Evolutionary conservation across 2,888 invertebrate species (phyloP).

Genomic region (Lysandra coridon): DNA sequence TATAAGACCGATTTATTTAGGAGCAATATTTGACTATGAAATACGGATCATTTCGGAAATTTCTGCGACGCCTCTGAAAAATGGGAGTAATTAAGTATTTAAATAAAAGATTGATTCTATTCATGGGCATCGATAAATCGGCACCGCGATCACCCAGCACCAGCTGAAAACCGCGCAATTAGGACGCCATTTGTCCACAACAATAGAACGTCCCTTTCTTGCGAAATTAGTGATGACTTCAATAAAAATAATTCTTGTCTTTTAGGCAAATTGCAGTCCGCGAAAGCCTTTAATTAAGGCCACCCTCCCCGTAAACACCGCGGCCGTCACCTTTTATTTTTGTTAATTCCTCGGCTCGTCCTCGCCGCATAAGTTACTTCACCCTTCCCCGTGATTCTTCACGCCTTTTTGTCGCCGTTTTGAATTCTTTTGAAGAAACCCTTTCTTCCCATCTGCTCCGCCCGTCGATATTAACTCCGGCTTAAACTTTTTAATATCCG

Average conservation of each 20-base stretch:
- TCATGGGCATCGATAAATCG: conserved; percentile 53
- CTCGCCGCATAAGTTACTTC: conserved; percentile 80
- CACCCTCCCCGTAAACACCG: conserved; percentile 75
- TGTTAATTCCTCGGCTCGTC: conserved; percentile 77
- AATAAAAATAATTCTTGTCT: conserved; percentile 82
- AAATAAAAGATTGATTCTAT: conserved; percentile 38
- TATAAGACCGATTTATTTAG: too few relatives aligned
- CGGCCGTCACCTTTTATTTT: conserved; percentile 80
- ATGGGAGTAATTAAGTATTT: conserved; percentile 18
- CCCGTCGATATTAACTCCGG: conserved; percentile 81
- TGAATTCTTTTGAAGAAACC: conserved; percentile 78
- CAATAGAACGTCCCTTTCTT: conserved; percentile 68
- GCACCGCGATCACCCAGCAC: conserved; percentile 51
- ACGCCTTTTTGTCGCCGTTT: conserved; percentile 80
- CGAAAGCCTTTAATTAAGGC: conserved; percentile 79
- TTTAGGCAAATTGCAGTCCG: conserved; percentile 81
- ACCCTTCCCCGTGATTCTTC: conserved; percentile 75
- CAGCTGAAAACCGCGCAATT: conserved; percentile 72
- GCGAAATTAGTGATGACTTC: conserved; percentile 80
- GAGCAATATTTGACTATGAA: not conserved
- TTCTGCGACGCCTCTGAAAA: not conserved
- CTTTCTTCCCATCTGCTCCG: conserved; percentile 76
- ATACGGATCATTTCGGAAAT: not conserved
- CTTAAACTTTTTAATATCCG: conserved; percentile 81
- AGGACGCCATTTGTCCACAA: conserved; percentile 73